Evolutionary conservation across 2,888 invertebrate genomes (phyloP).

Genomic region (Meteorus colon): DNA sequence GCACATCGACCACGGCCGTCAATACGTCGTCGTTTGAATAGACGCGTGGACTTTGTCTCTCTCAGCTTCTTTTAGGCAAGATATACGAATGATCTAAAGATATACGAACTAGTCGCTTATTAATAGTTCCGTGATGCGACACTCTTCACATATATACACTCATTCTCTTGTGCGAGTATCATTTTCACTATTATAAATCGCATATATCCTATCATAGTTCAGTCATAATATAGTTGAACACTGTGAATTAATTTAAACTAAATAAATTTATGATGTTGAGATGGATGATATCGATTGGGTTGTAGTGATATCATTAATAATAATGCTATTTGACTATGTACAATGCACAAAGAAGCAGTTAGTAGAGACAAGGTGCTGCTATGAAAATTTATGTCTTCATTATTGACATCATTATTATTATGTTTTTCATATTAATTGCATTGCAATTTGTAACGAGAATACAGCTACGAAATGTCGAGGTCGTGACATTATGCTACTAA

Average conservation of each 20-base stretch:
- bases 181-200: not conserved
- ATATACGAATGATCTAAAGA: slow-evolving; percentile 11
- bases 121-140: not conserved
- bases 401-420: not conserved
- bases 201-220: no score
- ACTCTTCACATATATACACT: no score
- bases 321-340: not conserved
- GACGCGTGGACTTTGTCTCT: slow-evolving; percentile 9
- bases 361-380: not conserved
- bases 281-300: no score
- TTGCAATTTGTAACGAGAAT: not conserved
- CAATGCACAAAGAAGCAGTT: not conserved
- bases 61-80: slow-evolving; percentile 18
- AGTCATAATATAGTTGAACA: not conserved
- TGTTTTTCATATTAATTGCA: not conserved
- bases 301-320: not conserved
- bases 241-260: not conserved
- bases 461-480: slow-evolving; percentile 9
- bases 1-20: not conserved
- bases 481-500: not conserved
- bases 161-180: not conserved
- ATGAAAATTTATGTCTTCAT: not conserved
- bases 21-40: not conserved
- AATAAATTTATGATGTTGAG: not conserved
- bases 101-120: slow-evolving; percentile 14